phyloP scores from a whole-genome alignment of 2,113 vertebrate genomes.

The Parotia lawesii region DNA sequence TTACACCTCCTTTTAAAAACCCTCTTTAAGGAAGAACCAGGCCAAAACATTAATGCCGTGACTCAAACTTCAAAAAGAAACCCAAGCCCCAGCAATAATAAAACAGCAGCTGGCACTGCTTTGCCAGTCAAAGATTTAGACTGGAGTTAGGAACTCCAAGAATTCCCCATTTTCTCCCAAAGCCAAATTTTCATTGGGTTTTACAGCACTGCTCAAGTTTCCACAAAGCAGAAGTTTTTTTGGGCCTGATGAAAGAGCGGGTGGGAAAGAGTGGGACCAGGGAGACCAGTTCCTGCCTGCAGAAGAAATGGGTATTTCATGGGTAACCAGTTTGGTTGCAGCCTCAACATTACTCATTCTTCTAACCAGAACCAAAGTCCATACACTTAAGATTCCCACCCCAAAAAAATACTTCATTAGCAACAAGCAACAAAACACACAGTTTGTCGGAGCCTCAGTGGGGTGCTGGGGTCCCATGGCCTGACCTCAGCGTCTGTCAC shows the following conservation, averaged over 20 bases:
- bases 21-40: neutral
- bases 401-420: neutral
- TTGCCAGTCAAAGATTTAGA: neutral
- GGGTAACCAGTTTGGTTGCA: neutral
- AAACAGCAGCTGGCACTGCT: neutral
- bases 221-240: neutral
- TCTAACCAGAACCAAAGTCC: neutral
- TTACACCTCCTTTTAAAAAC: neutral
- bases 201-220: neutral
- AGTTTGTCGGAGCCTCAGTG: neutral
- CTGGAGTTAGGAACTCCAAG: neutral
- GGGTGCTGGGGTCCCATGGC: neutral
- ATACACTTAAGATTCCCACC: neutral
- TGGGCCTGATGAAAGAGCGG: accelerated
- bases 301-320: neutral
- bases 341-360: neutral
- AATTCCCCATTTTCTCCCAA: neutral
- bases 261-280: neutral
- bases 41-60: neutral
- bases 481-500: constrained; percentile 65
- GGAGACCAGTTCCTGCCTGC: neutral
- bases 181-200: neutral
- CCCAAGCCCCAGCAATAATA: neutral
- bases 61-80: neutral
- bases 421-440: neutral